Base-by-base conservation (phyloP, 2,797 vertebrate species). In the Epinephelus malabaricus region DNA sequence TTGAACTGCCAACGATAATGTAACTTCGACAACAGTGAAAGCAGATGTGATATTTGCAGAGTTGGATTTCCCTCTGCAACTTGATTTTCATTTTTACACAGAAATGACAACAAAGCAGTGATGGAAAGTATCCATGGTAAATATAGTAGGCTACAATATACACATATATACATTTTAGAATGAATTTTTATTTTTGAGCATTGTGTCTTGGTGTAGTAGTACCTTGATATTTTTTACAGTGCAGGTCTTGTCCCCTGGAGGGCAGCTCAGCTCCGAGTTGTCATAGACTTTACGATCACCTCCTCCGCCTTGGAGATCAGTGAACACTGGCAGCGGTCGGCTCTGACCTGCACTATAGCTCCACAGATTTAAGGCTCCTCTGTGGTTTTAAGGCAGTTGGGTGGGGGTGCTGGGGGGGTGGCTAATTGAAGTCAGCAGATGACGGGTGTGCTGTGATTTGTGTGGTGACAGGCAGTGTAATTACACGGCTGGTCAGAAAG, bases 391-490 rank as follows among this genome's bases (percentile, higher is more conserved):
- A 82, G 75, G 53, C 62, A 51, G 78, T 30, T 4, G 27, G 46
- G 72, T 18, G 38, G 69, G 78, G 87, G 69, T 15, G 50, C 13
- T 0, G 46, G 47, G 77, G 77, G 68, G 53, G 15, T 11, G 17
- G 70, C 84, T 95, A 94, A 95, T 92, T 93, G 90, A 93, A 94
- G 88, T 89, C 95, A 95, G 93, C 86, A 87, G 90, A 92, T 92
- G 92, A 90, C 91, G 84, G 88, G 92, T 90, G 92, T 93, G 86
- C 86, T 91, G 84, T 85, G 92, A 94, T 91, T 91, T 89, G 89
- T 88, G 90, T 88, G 93, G 79, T 94, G 93, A 95, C 92, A 94
- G 84, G 88, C 77, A 34, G 76, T 77, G 92, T 92, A 94, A 95
- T 93, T 94, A 94, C 90, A 91, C 59, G 88, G 89, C 86, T 87